A percentile compares a stretch with the other conserved stretches of the same genome.
Evolutionary conservation across 2,888 invertebrate species (phyloP).

Genomic region (Temnothorax rugatulus): DNA sequence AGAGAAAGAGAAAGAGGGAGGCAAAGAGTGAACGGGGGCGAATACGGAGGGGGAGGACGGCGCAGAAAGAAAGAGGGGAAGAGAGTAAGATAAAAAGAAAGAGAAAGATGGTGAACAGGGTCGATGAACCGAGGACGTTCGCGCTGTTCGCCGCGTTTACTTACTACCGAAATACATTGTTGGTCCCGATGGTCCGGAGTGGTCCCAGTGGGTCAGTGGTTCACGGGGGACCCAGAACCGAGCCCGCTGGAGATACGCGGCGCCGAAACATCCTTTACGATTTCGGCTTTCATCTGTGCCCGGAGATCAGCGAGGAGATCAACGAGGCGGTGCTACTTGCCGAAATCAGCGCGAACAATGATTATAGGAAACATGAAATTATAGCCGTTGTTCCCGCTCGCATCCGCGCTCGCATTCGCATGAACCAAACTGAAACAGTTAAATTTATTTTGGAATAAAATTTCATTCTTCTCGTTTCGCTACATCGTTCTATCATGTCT

Average conservation of each 20-base stretch:
- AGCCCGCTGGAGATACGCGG: slow-evolving; percentile 51
- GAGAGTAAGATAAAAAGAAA: slow-evolving; percentile 43
- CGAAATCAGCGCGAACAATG: slow-evolving; percentile 42
- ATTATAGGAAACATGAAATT: slow-evolving; percentile 51
- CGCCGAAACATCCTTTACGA: slow-evolving; percentile 52
- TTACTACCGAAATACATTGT: slow-evolving; percentile 81
- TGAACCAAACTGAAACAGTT: neutral
- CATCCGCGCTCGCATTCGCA: neutral
- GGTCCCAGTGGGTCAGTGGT: slow-evolving; percentile 84
- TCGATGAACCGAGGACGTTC: slow-evolving; percentile 80
- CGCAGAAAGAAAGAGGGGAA: slow-evolving; percentile 37
- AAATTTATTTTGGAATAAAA: neutral
- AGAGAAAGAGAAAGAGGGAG: slow-evolving; percentile 49
- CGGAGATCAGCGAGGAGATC: slow-evolving; percentile 19
- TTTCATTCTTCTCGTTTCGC: neutral
- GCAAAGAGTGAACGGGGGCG: slow-evolving; percentile 67
- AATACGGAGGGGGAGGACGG: slow-evolving; percentile 19
- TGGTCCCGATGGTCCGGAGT: slow-evolving; percentile 74
- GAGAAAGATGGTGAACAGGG: slow-evolving; percentile 66
- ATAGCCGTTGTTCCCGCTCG: slow-evolving; percentile 21
- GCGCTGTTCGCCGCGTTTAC: slow-evolving; percentile 79
- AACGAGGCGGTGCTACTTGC: slow-evolving; percentile 28
- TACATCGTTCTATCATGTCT: neutral
- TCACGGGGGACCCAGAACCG: slow-evolving; percentile 76
- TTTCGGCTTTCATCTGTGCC: slow-evolving; percentile 51